Conservation (phyloP, 2,113 vertebrate genomes). For the Mastomys natalensis region DNA sequence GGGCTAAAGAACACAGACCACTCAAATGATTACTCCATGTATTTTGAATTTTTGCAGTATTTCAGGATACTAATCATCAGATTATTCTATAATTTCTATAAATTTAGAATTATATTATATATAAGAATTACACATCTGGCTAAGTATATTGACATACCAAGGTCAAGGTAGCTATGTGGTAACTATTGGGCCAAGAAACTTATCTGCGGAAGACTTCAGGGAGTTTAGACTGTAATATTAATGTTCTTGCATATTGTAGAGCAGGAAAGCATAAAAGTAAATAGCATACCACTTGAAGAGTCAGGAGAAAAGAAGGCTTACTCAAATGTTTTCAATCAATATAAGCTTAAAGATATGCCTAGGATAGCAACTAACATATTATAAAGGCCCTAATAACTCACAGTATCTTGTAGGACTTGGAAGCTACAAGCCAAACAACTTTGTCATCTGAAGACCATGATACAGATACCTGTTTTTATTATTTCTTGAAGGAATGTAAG, state of each 20-base stretch:
- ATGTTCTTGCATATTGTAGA: background rate
- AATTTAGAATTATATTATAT: constrained; percentile 60
- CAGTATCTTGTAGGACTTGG: constrained; percentile 37
- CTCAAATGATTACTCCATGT: background rate
- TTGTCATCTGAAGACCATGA: background rate
- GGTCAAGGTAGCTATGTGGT: constrained; percentile 33
- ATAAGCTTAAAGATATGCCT: background rate
- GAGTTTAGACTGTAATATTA: constrained; percentile 7
- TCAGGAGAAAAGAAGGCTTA: background rate
- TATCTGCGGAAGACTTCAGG: background rate
- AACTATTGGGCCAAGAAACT: constrained; percentile 37
- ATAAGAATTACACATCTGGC: constrained; percentile 54
- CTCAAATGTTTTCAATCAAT: constrained; percentile 30
- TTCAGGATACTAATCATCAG: constrained; percentile 47
- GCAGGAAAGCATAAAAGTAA: constrained; percentile 10
- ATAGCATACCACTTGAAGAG: constrained; percentile 32
- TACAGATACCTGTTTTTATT: constrained; percentile 54
- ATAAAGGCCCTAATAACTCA: constrained; percentile 18
- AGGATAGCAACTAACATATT: background rate
- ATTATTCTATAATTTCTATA: background rate
- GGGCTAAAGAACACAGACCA: constrained; percentile 30
- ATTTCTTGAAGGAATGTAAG: constrained; percentile 36
- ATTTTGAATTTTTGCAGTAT: constrained; percentile 59
- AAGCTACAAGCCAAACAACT: constrained; percentile 3
- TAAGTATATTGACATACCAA: constrained; percentile 59